Percentiles rank a stretch among this genome's conserved stretches.
These are phyloP conservation scores for Punctoribates punctum DNA, from an alignment of 2,888 invertebrate species.

Conservation along the genomic window DNA sequence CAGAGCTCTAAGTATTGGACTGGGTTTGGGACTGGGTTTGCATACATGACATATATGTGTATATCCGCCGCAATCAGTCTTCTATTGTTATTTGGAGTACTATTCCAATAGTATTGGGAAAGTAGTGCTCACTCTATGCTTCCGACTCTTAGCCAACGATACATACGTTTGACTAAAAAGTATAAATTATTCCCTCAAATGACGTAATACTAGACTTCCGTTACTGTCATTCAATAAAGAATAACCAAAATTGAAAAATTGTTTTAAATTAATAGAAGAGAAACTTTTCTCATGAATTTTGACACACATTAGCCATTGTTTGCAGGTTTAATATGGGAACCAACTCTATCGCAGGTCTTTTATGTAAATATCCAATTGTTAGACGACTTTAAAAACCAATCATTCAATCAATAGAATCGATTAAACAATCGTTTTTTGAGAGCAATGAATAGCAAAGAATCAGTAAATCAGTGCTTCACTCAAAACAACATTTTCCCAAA, in stretches of 20 bases:
- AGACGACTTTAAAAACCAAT: neutral
- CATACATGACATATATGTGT: neutral
- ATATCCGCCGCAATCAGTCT: constrained; percentile 37
- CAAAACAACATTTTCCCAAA: too few relatives aligned
- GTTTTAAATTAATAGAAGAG: constrained; percentile 32
- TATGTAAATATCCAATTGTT: neutral
- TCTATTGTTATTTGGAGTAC: constrained; percentile 33
- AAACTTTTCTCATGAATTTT: constrained; percentile 15
- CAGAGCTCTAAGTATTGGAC: neutral
- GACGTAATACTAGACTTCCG: constrained; percentile 33
- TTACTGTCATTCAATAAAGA: constrained; percentile 18
- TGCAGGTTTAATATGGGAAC: constrained; percentile 22
- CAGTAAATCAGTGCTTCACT: too few relatives aligned
- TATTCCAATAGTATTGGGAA: too few relatives aligned
- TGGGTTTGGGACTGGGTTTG: neutral
- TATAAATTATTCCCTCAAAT: constrained; percentile 24
- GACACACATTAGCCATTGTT: constrained; percentile 8
- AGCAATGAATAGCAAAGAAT: too few relatives aligned
- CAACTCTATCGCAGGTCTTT: constrained; percentile 6
- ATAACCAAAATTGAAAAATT: constrained; percentile 26
- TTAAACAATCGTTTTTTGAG: neutral
- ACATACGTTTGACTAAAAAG: constrained; percentile 21
- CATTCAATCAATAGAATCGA: constrained; percentile 10
- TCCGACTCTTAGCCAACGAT: constrained; percentile 13
- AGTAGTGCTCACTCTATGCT: constrained; percentile 10